Conservation (phyloP, 2,888 invertebrate species). For the Watsonalla cultraria region DNA sequence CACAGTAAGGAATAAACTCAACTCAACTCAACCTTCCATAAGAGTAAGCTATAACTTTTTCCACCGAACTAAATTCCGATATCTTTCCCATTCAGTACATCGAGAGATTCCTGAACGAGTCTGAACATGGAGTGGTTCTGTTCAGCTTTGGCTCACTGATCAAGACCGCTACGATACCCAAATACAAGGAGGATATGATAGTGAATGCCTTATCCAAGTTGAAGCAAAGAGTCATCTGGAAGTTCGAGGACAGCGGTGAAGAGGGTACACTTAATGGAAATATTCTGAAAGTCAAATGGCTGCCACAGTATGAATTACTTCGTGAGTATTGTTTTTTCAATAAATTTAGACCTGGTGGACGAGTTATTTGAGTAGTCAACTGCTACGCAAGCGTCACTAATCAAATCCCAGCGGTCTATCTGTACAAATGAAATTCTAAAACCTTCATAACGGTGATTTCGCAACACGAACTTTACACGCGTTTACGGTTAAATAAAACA, state of each 20-base stretch:
- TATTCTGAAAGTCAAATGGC: conserved; percentile 82
- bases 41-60: neutral
- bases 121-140: conserved; percentile 83
- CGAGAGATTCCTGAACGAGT: conserved; percentile 81
- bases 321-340: conserved; percentile 69
- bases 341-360: neutral
- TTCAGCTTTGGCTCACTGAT: conserved; percentile 90
- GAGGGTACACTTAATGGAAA: conserved; percentile 61
- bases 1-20: too few species aligned
- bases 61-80: too few species aligned
- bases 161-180: conserved; percentile 82
- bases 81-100: conserved; percentile 71
- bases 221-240: conserved; percentile 87
- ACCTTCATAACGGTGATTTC: too few species aligned
- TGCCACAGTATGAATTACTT: conserved; percentile 85
- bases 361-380: too few species aligned
- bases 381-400: too few species aligned
- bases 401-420: too few species aligned
- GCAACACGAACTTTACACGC: too few species aligned
- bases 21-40: too few species aligned
- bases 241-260: conserved; percentile 81
- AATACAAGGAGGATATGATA: conserved; percentile 79
- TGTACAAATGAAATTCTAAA: too few species aligned
- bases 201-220: conserved; percentile 80
- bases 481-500: too few species aligned